A percentile compares a stretch with the other conserved stretches of the same genome.
phyloP scores from a whole-genome alignment of 2,888 invertebrate species.

The Papilio elwesi region DNA sequence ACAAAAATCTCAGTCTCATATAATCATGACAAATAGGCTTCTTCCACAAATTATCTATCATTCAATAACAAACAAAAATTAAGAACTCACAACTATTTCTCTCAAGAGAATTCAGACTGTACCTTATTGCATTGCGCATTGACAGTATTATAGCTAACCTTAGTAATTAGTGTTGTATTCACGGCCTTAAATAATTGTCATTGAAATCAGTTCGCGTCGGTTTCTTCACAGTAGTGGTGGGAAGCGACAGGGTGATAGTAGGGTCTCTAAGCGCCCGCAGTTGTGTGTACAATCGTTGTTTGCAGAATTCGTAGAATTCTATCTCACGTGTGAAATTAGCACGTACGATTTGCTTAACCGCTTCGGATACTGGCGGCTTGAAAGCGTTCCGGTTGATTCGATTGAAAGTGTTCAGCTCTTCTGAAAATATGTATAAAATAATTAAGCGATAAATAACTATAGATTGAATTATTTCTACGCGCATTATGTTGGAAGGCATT shows the following conservation, averaged over 20 bases:
- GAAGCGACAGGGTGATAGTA: constrained; percentile 60
- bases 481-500: no score
- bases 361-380: constrained; percentile 94
- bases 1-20: constrained; percentile 25
- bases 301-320: constrained; percentile 95
- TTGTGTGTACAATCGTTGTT: constrained; percentile 92
- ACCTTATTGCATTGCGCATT: constrained; percentile 12
- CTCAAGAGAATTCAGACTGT: background rate
- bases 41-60: background rate
- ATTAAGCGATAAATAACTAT: no score
- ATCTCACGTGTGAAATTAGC: constrained; percentile 95
- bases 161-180: constrained; percentile 12
- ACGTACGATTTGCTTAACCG: constrained; percentile 92
- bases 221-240: constrained; percentile 53
- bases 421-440: constrained; percentile 63
- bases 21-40: background rate
- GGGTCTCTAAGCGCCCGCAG: constrained; percentile 88
- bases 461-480: no score
- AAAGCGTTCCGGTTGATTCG: constrained; percentile 93
- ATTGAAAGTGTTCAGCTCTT: constrained; percentile 89
- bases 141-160: constrained; percentile 31
- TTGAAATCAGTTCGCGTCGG: constrained; percentile 40
- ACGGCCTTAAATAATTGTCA: constrained; percentile 37
- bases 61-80: background rate
- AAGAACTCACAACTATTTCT: constrained; percentile 9